Percentiles rank a stretch among this genome's conserved stretches.
Evolutionary conservation across 1,140 invertebrate species (phyloP).

Genomic region (Sinonovacula constricta): DNA sequence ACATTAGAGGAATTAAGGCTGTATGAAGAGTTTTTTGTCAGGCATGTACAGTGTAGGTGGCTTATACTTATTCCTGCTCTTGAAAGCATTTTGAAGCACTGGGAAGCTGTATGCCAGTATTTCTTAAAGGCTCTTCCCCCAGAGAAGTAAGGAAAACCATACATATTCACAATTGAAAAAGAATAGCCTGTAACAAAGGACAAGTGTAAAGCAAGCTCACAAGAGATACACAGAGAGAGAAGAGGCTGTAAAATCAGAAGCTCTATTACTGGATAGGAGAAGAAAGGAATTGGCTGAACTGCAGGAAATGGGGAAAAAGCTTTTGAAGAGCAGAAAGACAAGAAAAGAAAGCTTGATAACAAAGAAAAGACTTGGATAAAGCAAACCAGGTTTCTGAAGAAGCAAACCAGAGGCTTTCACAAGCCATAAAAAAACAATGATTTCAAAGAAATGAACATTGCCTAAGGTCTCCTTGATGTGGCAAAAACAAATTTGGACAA

Average conservation of each 20-base stretch:
- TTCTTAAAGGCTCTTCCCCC: neutral
- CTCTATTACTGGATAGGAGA: neutral
- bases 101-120: slow-evolving; percentile 30
- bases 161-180: neutral
- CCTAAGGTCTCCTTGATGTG: slow-evolving; percentile 16
- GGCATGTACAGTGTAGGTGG: slow-evolving; percentile 18
- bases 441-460: slow-evolving; percentile 11
- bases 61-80: slow-evolving; percentile 20
- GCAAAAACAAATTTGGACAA: slow-evolving; percentile 22
- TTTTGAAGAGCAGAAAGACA: neutral
- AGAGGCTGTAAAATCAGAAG: slow-evolving; percentile 9
- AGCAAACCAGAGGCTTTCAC: slow-evolving; percentile 17
- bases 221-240: slow-evolving; percentile 1
- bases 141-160: neutral
- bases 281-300: neutral
- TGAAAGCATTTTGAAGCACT: slow-evolving; percentile 14
- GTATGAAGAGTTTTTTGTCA: neutral
- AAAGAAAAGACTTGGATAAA: slow-evolving; percentile 17
- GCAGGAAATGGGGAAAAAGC: slow-evolving; percentile 1
- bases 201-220: slow-evolving; percentile 12
- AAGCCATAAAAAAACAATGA: slow-evolving; percentile 9
- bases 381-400: slow-evolving; percentile 11
- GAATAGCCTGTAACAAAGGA: slow-evolving; percentile 1
- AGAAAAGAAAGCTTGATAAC: neutral
- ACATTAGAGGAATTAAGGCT: slow-evolving; percentile 4